Evolutionary conservation across 2,797 vertebrate species (phyloP), one percentile per base, ranked within the genome.

Genomic region (Falco peregrinus): DNA sequence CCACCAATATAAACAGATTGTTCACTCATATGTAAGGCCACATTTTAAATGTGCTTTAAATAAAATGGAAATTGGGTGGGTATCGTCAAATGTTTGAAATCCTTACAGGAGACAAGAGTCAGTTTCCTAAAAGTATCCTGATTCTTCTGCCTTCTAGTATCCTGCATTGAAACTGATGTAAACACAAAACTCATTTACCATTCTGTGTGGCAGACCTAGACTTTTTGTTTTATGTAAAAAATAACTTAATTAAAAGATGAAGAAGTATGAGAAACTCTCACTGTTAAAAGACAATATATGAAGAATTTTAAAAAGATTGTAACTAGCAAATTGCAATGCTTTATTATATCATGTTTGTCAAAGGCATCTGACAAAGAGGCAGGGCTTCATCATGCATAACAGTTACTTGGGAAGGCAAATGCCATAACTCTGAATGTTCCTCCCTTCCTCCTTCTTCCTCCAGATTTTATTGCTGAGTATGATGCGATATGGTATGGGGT

Each of bases 391-490:
- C 16, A 8, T 14, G 9, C 10, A 9, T 41, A 59, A 19, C 2
- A 1, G 8, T 48, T 73, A 68, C 33, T 74, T 20, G 13, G 63
- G n/a, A 68, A 88, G 31, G 43, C 20, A 71, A 71, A 13, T 0
- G 0, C 13, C 4, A 1, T 19, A 39, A n/a, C 10, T 91, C 18
- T 4, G 3, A 47, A 64, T 3, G 1, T 81, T 12, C 16, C 10
- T 9, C 8, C 9, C 10, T 74, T 90, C n/a, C 18, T 84, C 5
- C 45, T 79, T n/a, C 28, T 90, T 59, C 4, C 25, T 6, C 5
- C 29, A 47, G n/a, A 4, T 86, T 83, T 90, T 63, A 7, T 15
- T 83, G 41, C 76, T 65, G 68, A 83, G 10, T 43, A 43, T 11
- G 20, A 13, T 3, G 1, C 17, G 8, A 3, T 14, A 7, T 28